Evolutionary conservation across 23 tunicate species (phyloP).

Genomic region (Clavelina lepadiformis): DNA sequence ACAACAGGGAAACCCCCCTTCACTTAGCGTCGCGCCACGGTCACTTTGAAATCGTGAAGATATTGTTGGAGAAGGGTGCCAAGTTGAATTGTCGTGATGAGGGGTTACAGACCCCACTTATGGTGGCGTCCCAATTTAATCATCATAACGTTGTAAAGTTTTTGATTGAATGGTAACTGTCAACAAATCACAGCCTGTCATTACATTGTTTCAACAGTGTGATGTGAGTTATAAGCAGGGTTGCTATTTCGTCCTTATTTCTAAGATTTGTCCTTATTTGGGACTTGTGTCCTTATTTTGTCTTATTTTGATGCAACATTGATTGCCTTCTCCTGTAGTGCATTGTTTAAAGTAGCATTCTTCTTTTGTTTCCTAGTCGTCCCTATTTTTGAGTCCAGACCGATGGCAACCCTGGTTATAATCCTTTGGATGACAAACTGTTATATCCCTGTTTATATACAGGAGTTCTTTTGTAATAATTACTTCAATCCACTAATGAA

Average conservation of each 20-base stretch:
- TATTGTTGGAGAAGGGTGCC: conserved; percentile 62
- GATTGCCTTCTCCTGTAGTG: too few species aligned
- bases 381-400: too few species aligned
- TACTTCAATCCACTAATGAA: not conserved
- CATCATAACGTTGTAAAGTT: conserved; percentile 50
- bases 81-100: conserved; percentile 51
- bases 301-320: not conserved
- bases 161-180: conserved; percentile 44
- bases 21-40: conserved; percentile 87
- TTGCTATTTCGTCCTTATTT: too few species aligned
- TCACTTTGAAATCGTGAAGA: conserved; percentile 50
- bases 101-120: conserved; percentile 57
- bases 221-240: too few species aligned
- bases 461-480: not conserved
- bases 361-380: too few species aligned
- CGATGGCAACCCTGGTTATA: not conserved
- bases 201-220: too few species aligned
- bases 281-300: too few species aligned
- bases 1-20: conserved; percentile 68
- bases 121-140: conserved; percentile 75
- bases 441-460: not conserved
- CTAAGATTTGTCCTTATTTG: too few species aligned
- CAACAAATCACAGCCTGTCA: too few species aligned
- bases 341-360: too few species aligned
- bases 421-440: not conserved